Evolutionary conservation across 2,888 invertebrate species (phyloP).

Genomic region (Mycogona germanica): DNA sequence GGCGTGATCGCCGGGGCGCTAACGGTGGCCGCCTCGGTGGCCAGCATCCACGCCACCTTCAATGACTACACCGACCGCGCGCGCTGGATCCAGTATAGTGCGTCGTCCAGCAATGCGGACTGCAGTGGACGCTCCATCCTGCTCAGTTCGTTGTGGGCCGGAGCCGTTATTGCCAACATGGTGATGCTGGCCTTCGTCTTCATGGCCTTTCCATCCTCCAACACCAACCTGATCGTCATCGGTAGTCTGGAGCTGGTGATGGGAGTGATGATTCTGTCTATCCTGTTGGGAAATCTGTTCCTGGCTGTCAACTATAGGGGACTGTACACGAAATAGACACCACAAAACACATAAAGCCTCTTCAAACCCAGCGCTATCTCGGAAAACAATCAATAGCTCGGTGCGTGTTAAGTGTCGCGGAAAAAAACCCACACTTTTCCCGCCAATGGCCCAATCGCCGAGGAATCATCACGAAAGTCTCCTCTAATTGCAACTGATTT

Average conservation of each 20-base stretch:
- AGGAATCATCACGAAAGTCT: too few relatives aligned
- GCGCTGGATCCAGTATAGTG: conserved; percentile 13
- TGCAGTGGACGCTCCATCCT: conserved; percentile 6
- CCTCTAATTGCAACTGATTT: too few relatives aligned
- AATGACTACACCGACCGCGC: background rate
- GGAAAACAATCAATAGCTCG: too few relatives aligned
- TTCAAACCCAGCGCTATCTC: too few relatives aligned
- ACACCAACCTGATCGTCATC: conserved; percentile 9
- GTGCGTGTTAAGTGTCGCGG: too few relatives aligned
- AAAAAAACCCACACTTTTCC: too few relatives aligned
- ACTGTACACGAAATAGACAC: conserved; percentile 6
- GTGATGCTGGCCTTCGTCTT: conserved; percentile 16
- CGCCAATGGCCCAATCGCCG: too few relatives aligned
- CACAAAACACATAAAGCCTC: too few relatives aligned
- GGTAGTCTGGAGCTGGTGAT: conserved; percentile 8
- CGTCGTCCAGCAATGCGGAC: background rate
- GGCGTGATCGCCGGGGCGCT: conserved; percentile 13
- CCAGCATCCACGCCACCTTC: conserved; percentile 16
- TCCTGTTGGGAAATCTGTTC: conserved; percentile 9
- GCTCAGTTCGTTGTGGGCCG: conserved; percentile 13
- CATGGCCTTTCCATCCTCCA: conserved; percentile 8
- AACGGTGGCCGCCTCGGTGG: conserved; percentile 14
- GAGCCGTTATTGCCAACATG: conserved; percentile 14
- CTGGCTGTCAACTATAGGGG: conserved; percentile 10
- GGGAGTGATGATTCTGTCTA: background rate